Evolutionary conservation across 2,797 vertebrate genomes (phyloP), one percentile per base, ranked within the genome.

Genomic region (Tolypeutes matacus): DNA sequence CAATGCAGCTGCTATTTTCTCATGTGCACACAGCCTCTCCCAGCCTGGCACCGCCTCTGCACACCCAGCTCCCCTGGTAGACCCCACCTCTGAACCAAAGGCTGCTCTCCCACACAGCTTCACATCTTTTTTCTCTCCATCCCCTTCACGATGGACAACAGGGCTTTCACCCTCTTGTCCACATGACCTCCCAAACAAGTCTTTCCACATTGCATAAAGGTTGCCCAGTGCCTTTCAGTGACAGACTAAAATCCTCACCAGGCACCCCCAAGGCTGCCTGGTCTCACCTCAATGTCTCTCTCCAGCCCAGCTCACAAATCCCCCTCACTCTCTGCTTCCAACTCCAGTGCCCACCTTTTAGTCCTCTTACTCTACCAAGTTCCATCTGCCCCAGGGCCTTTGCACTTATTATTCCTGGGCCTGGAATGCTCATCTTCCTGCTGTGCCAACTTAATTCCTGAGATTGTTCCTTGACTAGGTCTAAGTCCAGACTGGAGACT

Each of bases 11-110:
- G 25, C 31, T 1, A 1, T 17, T 15, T 42, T 29, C 18, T 7
- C 13, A 34, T 29, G 31, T 3, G 60, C 14, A 6, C 1, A 0
- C 0, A 2, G 23, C n/a, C 3, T 36, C 3, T 8, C n/a, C 21
- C 0, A 1, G 21, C 15, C 23, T 2, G 8, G 8, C 4, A 20
- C 31, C 42, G 14, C 42, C 29, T 1, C 4, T 13, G 4, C 27
- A n/a, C 23, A 2, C 36, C 34, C n/a, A 36, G 23, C 31, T 34
- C 31, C 18, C 73, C 25, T 4, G n/a, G n/a, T 7, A 2, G 2
- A 46, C n/a, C 10, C 70, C 29, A 51, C 25, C 42, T 78, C 18
- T 0, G 21, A 49, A 23, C 49, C 18, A 18, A 56, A 65, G 29
- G 7, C 36, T 7, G 7, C 58, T 58, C 60, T 51, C 67, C 21